Conservation (phyloP, 2,797 vertebrate genomes). For the Tenualosa ilisha region DNA sequence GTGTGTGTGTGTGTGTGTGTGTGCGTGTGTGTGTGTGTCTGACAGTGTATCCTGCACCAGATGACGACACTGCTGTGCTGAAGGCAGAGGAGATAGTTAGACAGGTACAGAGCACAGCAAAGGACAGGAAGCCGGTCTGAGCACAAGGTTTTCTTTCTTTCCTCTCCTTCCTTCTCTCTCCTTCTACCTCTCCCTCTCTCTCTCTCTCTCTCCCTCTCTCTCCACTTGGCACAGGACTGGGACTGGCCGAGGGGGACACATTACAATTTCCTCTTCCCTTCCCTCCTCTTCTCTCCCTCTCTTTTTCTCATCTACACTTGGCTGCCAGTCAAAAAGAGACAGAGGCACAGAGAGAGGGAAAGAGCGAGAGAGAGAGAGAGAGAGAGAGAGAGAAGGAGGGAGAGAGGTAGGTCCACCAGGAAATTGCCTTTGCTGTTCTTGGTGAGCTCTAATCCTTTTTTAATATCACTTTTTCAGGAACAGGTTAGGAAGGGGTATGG, state of each 20-base stretch:
- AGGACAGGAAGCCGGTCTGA: background rate
- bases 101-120: background rate
- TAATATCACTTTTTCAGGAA: slow-evolving; percentile 70
- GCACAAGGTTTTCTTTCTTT: background rate
- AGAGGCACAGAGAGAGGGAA: slow-evolving; percentile 65
- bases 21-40: background rate
- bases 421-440: slow-evolving; percentile 67
- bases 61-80: slow-evolving; percentile 60
- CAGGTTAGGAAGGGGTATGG: slow-evolving; percentile 27
- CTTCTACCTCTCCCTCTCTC: slow-evolving; percentile 37
- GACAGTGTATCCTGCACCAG: slow-evolving; percentile 44
- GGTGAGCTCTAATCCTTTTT: slow-evolving; percentile 69
- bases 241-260: background rate
- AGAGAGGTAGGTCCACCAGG: slow-evolving; percentile 49
- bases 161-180: background rate
- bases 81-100: slow-evolving; percentile 34
- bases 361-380: background rate
- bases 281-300: slow-evolving; percentile 41
- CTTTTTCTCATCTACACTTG: slow-evolving; percentile 20
- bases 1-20: background rate
- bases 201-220: slow-evolving; percentile 39
- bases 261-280: slow-evolving; percentile 29
- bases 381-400: background rate
- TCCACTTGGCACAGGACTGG: background rate
- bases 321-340: slow-evolving; percentile 40